These are phyloP conservation scores for Oplegnathus fasciatus DNA, from an alignment of 2,113 vertebrate genomes.

Conservation along the genomic window DNA sequence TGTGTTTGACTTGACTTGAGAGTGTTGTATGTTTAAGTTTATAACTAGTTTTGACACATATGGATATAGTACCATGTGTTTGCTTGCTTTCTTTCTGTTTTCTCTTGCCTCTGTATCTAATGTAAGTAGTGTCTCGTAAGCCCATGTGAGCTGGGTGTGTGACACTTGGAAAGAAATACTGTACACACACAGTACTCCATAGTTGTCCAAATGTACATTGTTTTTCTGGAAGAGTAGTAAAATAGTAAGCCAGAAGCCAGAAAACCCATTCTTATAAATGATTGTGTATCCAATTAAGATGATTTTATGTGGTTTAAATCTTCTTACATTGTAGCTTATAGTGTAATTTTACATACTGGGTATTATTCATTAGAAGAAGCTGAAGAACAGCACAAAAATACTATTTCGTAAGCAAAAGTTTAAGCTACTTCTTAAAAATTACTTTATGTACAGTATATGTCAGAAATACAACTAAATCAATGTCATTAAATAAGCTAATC, in stretches of 20 bases:
- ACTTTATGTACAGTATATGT: too few species aligned
- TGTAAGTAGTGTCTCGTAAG: background rate
- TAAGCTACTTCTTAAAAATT: background rate
- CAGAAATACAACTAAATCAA: background rate
- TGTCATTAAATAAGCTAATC: background rate
- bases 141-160: background rate
- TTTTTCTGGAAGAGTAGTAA: background rate
- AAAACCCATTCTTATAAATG: background rate
- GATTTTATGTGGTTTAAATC: background rate
- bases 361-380: background rate
- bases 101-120: background rate
- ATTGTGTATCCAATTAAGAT: background rate
- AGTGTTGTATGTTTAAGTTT: background rate
- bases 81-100: background rate
- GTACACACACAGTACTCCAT: too few species aligned
- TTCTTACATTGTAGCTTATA: background rate
- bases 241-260: background rate
- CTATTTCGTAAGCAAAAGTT: too few species aligned
- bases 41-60: background rate
- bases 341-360: background rate
- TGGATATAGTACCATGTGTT: background rate
- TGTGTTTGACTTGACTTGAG: too few species aligned
- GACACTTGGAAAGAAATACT: background rate
- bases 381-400: background rate
- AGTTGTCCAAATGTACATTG: background rate